Conservation (phyloP, 2,797 vertebrate genomes). For the Capromys pilorides region DNA sequence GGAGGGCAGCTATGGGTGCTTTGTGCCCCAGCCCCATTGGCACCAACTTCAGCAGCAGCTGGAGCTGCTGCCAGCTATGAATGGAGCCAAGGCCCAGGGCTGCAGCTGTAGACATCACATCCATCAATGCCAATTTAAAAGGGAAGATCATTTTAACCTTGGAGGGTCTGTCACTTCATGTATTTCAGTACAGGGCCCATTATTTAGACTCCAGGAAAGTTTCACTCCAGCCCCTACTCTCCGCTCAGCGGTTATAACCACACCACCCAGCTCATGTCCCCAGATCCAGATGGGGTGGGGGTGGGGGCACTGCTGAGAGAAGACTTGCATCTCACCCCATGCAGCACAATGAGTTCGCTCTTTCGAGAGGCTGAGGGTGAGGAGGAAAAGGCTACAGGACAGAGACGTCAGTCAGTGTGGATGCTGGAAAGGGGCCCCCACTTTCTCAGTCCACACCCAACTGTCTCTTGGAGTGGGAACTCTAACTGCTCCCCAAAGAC, state of each 20-base stretch:
- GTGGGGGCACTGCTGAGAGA: background rate
- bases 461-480: background rate
- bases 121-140: constrained; percentile 67
- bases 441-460: background rate
- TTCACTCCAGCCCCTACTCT: background rate
- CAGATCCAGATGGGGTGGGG: background rate
- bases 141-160: constrained; percentile 74
- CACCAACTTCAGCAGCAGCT: constrained; percentile 12
- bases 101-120: constrained; percentile 5
- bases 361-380: background rate
- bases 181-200: constrained; percentile 52
- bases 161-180: constrained; percentile 50
- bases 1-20: too few relatives aligned
- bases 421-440: background rate
- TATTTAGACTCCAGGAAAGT: constrained; percentile 61
- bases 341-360: background rate
- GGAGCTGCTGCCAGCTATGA: background rate
- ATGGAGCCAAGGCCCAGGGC: background rate
- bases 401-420: background rate
- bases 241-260: constrained; percentile 17
- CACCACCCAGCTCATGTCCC: background rate
- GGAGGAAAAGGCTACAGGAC: background rate
- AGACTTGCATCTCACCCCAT: background rate
- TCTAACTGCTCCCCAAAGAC: background rate
- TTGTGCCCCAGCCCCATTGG: background rate